Percentiles rank a stretch among this genome's conserved stretches.
These are phyloP conservation scores for Reticulitermes speratus DNA, from an alignment of 1,140 invertebrate species.

Conservation along the genomic window DNA sequence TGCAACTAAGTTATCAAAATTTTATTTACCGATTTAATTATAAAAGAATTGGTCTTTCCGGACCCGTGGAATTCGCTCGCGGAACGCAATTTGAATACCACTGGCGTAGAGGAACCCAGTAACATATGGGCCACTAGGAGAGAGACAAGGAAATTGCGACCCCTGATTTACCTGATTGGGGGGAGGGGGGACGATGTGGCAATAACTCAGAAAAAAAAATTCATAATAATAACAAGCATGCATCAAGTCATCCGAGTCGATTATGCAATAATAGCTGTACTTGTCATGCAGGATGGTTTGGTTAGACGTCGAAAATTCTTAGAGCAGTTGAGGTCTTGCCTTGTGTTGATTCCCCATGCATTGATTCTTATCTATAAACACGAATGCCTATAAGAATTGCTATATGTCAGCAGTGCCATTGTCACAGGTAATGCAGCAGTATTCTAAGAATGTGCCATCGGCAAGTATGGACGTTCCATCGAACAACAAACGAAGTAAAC, in stretches of 20 bases:
- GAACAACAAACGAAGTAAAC: too few species aligned
- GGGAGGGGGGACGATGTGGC: neutral
- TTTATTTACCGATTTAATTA: too few species aligned
- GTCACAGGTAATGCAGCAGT: neutral
- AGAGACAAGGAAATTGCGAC: neutral
- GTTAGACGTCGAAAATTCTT: too few species aligned
- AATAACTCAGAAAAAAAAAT: neutral
- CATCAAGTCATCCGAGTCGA: conserved; percentile 25
- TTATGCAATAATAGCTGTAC: conserved; percentile 25
- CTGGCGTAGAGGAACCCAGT: too few species aligned
- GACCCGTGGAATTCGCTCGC: too few species aligned
- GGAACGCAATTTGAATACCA: too few species aligned
- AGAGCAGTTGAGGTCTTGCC: too few species aligned
- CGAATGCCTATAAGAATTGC: neutral
- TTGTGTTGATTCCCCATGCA: neutral
- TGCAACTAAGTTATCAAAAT: too few species aligned
- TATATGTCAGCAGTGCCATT: neutral
- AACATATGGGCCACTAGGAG: too few species aligned
- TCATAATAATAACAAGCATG: neutral
- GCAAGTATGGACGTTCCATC: too few species aligned
- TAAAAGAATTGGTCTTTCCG: too few species aligned
- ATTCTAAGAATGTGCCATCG: neutral
- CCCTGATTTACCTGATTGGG: neutral
- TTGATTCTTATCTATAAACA: neutral
- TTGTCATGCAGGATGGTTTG: conserved; percentile 20